Evolutionary conservation across 1,140 invertebrate species (phyloP).

Genomic region (Semibalanus balanoides): DNA sequence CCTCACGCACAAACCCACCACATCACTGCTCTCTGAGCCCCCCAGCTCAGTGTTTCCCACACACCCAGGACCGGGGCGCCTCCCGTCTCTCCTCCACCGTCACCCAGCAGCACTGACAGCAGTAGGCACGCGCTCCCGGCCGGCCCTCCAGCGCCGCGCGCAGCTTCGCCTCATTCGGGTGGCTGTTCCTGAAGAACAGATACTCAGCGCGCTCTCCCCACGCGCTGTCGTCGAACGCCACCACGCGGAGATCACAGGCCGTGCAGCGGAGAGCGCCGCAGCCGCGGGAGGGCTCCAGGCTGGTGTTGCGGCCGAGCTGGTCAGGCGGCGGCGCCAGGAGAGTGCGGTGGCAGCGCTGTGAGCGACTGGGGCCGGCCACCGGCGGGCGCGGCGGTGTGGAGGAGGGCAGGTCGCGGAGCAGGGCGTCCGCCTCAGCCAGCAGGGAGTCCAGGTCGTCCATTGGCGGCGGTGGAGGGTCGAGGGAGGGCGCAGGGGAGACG

Average conservation of each 20-base stretch:
- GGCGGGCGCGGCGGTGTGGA: no score
- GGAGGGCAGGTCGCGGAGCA: neutral
- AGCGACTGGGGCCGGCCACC: no score
- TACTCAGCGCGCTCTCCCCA: neutral
- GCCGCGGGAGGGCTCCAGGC: neutral
- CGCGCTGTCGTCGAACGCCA: neutral
- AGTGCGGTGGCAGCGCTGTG: neutral
- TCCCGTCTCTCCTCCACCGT: neutral
- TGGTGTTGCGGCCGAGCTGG: neutral
- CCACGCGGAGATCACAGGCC: neutral
- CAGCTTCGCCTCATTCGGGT: neutral
- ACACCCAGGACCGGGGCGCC: neutral
- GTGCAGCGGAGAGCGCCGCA: neutral
- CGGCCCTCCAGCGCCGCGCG: neutral
- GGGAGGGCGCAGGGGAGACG: no score
- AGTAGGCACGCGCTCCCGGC: neutral
- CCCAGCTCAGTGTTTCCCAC: neutral
- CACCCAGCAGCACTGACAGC: neutral
- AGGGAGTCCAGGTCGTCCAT: neutral
- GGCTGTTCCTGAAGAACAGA: neutral
- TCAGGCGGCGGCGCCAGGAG: neutral
- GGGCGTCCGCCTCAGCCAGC: neutral
- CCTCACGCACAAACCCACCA: no score
- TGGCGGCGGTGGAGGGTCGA: no score
- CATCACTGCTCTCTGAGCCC: no score